Evolutionary conservation across 2,888 invertebrate genomes (phyloP).

Genomic region (Cheilosia vernalis): DNA sequence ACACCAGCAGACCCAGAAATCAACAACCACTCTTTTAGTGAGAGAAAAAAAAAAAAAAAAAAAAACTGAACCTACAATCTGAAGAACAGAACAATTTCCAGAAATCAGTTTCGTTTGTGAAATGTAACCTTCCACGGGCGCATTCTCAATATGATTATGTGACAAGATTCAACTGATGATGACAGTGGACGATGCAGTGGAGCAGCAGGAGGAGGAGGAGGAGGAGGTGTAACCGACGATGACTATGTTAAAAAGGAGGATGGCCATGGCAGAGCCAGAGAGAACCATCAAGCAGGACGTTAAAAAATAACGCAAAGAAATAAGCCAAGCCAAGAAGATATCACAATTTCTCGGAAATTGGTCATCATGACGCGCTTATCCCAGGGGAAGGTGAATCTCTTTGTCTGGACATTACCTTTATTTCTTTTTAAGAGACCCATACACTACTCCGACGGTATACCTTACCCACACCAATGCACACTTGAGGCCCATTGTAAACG

Average conservation of each 20-base stretch:
- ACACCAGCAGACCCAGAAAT: background rate
- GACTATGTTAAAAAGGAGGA: slow-evolving; percentile 61
- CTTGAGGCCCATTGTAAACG: slow-evolving; percentile 29
- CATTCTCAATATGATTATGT: slow-evolving; percentile 65
- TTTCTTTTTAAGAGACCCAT: slow-evolving; percentile 41
- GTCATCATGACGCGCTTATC: slow-evolving; percentile 71
- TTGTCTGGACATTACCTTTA: slow-evolving; percentile 70
- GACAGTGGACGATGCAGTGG: slow-evolving; percentile 28
- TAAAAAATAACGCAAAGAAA: slow-evolving; percentile 42
- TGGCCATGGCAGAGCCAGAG: background rate
- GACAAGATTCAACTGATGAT: slow-evolving; percentile 65
- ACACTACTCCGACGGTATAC: background rate
- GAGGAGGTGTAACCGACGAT: slow-evolving; percentile 59
- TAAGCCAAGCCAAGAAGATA: slow-evolving; percentile 62
- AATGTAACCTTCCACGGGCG: slow-evolving; percentile 52
- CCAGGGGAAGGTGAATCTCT: slow-evolving; percentile 63
- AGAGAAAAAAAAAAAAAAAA: background rate
- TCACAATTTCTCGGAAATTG: slow-evolving; percentile 71
- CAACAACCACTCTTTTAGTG: background rate
- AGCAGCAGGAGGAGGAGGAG: slow-evolving; percentile 20
- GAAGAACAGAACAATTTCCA: slow-evolving; percentile 27
- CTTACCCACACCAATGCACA: background rate
- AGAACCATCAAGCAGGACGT: slow-evolving; percentile 45
- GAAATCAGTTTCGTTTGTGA: slow-evolving; percentile 54
- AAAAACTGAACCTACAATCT: background rate